A percentile compares a stretch with the other conserved stretches of the same genome.
Evolutionary conservation across 2,113 vertebrate genomes (phyloP).

Genomic region (Coptodon rendalli): DNA sequence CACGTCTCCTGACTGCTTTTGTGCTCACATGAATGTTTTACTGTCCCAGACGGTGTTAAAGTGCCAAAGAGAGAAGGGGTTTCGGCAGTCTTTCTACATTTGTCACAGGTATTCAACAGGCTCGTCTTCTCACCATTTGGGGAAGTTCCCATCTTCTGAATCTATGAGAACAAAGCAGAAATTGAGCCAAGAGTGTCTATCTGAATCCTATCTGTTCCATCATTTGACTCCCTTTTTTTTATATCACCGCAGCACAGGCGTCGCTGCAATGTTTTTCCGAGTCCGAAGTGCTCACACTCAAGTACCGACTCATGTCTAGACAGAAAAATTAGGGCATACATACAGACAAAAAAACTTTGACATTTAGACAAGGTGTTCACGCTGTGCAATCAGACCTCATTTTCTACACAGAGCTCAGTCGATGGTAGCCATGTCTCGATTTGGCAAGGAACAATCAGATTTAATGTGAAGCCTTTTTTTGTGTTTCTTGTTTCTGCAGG

Average conservation of each 20-base stretch:
- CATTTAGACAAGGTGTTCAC: conserved; percentile 45
- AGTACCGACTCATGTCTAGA: conserved; percentile 49
- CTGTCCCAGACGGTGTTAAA: not conserved
- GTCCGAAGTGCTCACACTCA: not conserved
- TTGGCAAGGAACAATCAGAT: conserved; percentile 38
- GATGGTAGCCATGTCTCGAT: conserved; percentile 22
- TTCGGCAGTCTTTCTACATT: not conserved
- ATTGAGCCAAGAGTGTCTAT: not conserved
- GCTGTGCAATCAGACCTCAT: conserved; percentile 63
- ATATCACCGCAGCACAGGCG: not conserved
- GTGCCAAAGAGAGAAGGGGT: not conserved
- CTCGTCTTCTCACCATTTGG: not conserved
- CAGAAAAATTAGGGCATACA: conserved; percentile 30
- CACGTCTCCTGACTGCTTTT: not conserved
- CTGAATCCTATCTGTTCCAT: not conserved
- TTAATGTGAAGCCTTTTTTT: conserved; percentile 30
- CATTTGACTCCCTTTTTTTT: not conserved
- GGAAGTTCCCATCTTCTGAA: not conserved
- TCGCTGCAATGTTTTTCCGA: not conserved
- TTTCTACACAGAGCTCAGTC: conserved; percentile 42
- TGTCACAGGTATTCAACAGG: not conserved
- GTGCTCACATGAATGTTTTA: conserved; percentile 9
- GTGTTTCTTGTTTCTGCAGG: conserved; percentile 4
- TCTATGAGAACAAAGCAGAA: not conserved
- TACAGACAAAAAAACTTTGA: conserved; percentile 28